Evolutionary conservation across 2,797 vertebrate genomes (phyloP), one percentile per base, ranked within the genome.

Genomic region (Adrianichthys oophorus): DNA sequence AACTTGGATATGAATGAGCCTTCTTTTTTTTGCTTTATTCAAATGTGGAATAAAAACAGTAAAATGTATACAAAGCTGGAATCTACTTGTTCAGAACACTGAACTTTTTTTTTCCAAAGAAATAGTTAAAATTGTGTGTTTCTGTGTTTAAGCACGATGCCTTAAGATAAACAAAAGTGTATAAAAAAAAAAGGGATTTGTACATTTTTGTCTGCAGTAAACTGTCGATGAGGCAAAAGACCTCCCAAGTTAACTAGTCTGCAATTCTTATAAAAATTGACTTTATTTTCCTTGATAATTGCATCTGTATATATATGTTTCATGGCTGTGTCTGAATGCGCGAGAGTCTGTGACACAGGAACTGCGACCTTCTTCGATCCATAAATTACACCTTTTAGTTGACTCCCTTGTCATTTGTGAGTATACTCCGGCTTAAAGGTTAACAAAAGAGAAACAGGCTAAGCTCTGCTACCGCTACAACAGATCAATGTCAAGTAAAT

Each of bases 401-500:
- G 92, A 94, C 93, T 96, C 94, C 93, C 93, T 89, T 88, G 93
- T 94, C 92, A 94, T 95, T 94, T 95, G 92, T 94, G 94, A 95
- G 95, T 94, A 94, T 88, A 95, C 94, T 95, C 90, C 79, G 92
- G 93, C 93, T 95, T 95, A 98, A 96, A 98, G 97, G 97, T 98
- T 99, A 98, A 98, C 96, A 97, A 96, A 98, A 98, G 95, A 97
- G 94, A 96, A 96, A 94, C 94, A 95, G 95, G 92, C 89, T 91
- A 90, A 92, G 94, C 94, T 96, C 93, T 86, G 90, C 82, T 86
- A 89, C 83, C 74, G 93, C 90, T 91, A 95, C 94, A 93, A 91
- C 89, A 79, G 96, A 98, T 99, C 97, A 98, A 98, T 98, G 95
- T 94, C 92, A 95, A 98, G 95, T 98, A 98, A 98, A 98, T 98